These are phyloP conservation scores for Halocynthia roretzi DNA, from an alignment of 23 tunicate species.

Conservation along the genomic window DNA sequence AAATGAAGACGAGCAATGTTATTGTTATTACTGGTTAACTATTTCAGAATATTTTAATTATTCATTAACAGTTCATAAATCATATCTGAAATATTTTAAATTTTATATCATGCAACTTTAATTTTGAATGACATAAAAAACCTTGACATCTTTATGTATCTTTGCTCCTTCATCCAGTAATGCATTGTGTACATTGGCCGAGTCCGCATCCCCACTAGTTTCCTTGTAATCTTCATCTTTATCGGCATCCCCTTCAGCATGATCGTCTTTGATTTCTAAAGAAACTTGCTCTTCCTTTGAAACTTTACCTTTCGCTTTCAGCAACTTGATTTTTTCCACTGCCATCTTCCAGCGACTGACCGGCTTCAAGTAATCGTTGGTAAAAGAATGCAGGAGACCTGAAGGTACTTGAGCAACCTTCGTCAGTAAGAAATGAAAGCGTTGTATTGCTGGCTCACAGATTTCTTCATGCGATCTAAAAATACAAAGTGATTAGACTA, in stretches of 20 bases:
- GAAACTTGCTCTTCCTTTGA: not conserved
- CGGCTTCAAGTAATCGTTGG: slow-evolving; percentile 3
- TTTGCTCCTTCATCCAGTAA: too few species aligned
- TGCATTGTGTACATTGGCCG: too few species aligned
- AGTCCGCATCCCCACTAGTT: too few species aligned
- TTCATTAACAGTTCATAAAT: too few species aligned
- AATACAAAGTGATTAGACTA: not conserved
- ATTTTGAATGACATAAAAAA: too few species aligned
- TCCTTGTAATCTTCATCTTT: not conserved
- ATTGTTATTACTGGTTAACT: too few species aligned
- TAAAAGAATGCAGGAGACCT: not conserved
- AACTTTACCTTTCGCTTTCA: slow-evolving; percentile 1
- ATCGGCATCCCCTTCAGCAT: not conserved
- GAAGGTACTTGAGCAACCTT: slow-evolving; percentile 34
- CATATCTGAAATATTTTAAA: too few species aligned
- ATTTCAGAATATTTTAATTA: too few species aligned
- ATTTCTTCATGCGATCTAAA: slow-evolving; percentile 51
- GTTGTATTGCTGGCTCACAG: slow-evolving; percentile 44
- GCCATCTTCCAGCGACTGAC: slow-evolving; percentile 29
- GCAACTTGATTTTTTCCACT: not conserved
- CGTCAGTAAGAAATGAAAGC: slow-evolving; percentile 41
- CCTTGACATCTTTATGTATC: too few species aligned
- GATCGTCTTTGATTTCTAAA: not conserved
- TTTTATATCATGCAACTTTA: too few species aligned
- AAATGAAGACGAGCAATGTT: too few species aligned